These are phyloP conservation scores for Polypterus bichir DNA, from an alignment of 2,113 vertebrate genomes.

Conservation along the genomic window DNA sequence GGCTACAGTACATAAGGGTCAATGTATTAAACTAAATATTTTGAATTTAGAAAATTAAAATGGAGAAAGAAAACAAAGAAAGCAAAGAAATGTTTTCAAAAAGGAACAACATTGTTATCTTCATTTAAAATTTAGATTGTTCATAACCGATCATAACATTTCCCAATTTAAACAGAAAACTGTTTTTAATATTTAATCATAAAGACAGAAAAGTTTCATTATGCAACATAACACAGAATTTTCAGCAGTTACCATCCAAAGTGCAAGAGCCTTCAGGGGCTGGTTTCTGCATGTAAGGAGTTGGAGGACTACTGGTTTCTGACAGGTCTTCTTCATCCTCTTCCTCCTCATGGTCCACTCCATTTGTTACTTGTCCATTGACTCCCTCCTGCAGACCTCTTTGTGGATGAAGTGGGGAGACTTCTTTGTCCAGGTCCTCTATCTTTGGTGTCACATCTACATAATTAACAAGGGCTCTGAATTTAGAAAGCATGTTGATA, in stretches of 20 bases:
- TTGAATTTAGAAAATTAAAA: no score
- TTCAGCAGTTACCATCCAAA: conserved; percentile 63
- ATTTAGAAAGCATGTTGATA: no score
- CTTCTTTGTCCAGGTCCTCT: conserved; percentile 63
- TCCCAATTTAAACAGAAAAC: no score
- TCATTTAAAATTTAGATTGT: rapidly evolving
- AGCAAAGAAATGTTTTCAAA: conserved; percentile 16
- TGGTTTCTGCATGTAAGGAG: conserved; percentile 81
- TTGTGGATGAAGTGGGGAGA: conserved; percentile 59
- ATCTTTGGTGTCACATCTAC: conserved; percentile 79
- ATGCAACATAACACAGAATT: background rate
- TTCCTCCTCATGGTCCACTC: conserved; percentile 75
- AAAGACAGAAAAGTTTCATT: background rate
- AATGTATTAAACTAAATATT: no score
- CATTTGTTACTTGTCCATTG: conserved; percentile 58
- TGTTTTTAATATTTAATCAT: background rate
- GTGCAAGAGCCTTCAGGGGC: conserved; percentile 90
- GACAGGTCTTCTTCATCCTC: conserved; percentile 79
- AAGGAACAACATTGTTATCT: background rate
- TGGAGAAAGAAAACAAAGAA: conserved; percentile 12
- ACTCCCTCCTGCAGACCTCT: conserved; percentile 59
- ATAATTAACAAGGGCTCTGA: no score
- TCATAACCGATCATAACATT: no score
- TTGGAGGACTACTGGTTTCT: conserved; percentile 81
- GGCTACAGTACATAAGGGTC: no score